phyloP scores from a whole-genome alignment of 2,113 vertebrate genomes.

The Lepidiolamprologus cunningtoni region DNA sequence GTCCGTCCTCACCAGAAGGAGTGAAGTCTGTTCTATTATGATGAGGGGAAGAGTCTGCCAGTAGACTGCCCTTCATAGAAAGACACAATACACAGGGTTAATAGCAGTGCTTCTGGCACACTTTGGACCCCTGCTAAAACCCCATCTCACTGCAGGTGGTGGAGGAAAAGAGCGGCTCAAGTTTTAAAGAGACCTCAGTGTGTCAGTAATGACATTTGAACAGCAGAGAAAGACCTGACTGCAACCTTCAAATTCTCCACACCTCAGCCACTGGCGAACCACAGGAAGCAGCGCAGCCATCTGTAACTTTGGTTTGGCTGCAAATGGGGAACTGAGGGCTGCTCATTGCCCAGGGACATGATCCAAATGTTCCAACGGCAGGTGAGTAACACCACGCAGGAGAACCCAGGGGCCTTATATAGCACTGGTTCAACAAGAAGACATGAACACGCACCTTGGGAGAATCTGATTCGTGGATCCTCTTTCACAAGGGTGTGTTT shows the following conservation, averaged over 20 bases:
- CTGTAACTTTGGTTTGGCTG: slow-evolving; percentile 38
- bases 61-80: slow-evolving; percentile 42
- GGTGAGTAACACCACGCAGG: slow-evolving; percentile 38
- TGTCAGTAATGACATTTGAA: slow-evolving; percentile 43
- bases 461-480: neutral
- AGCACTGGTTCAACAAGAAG: slow-evolving; percentile 5
- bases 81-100: slow-evolving; percentile 50
- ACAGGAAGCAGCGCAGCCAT: slow-evolving; percentile 44
- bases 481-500: neutral
- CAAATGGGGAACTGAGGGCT: neutral
- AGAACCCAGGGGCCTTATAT: slow-evolving; percentile 8
- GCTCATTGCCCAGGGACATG: slow-evolving; percentile 6
- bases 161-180: slow-evolving; percentile 10
- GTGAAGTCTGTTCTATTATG: slow-evolving; percentile 37
- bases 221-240: slow-evolving; percentile 24
- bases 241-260: slow-evolving; percentile 14
- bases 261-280: slow-evolving; percentile 5
- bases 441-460: neutral
- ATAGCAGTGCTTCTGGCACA: slow-evolving; percentile 55
- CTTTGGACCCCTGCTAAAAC: slow-evolving; percentile 36
- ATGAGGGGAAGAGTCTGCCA: slow-evolving; percentile 43
- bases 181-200: slow-evolving; percentile 40
- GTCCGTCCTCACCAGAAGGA: slow-evolving; percentile 44
- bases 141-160: slow-evolving; percentile 57
- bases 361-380: slow-evolving; percentile 45